Percentiles rank a stretch among this genome's conserved stretches.
phyloP scores from a whole-genome alignment of 2,888 invertebrate species.

The Drosophila nr. perissopoda region DNA sequence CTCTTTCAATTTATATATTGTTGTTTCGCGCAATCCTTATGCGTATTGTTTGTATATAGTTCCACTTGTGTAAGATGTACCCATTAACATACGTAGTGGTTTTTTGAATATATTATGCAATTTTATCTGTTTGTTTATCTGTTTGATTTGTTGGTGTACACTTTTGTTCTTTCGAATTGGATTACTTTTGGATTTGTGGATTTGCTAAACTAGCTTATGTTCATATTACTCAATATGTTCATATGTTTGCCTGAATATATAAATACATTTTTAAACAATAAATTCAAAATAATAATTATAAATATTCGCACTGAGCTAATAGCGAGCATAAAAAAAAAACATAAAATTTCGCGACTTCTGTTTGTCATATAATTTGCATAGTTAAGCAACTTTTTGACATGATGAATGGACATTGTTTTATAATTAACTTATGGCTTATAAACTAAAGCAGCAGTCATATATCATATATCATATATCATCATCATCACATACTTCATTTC shows the following conservation, averaged over 20 bases:
- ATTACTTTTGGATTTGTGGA: neutral
- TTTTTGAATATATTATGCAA: slow-evolving; percentile 17
- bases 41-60: slow-evolving; percentile 18
- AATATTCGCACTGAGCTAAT: neutral
- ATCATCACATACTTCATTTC: neutral
- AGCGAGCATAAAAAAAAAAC: neutral
- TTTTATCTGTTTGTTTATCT: slow-evolving; percentile 12
- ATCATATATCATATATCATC: neutral
- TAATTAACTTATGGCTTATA: slow-evolving; percentile 5
- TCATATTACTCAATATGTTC: neutral
- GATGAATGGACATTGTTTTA: neutral
- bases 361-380: slow-evolving; percentile 24
- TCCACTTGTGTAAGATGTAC: slow-evolving; percentile 14
- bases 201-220: neutral
- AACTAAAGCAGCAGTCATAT: slow-evolving; percentile 4
- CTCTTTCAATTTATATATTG: slow-evolving; percentile 11
- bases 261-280: neutral
- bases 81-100: slow-evolving; percentile 26
- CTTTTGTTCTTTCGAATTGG: slow-evolving; percentile 4
- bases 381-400: slow-evolving; percentile 14
- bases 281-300: neutral
- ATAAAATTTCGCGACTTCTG: neutral
- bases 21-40: slow-evolving; percentile 12
- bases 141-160: neutral
- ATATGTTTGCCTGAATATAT: neutral